Base-by-base conservation (phyloP, 2,113 vertebrate genomes). In the Scatophagus argus region DNA sequence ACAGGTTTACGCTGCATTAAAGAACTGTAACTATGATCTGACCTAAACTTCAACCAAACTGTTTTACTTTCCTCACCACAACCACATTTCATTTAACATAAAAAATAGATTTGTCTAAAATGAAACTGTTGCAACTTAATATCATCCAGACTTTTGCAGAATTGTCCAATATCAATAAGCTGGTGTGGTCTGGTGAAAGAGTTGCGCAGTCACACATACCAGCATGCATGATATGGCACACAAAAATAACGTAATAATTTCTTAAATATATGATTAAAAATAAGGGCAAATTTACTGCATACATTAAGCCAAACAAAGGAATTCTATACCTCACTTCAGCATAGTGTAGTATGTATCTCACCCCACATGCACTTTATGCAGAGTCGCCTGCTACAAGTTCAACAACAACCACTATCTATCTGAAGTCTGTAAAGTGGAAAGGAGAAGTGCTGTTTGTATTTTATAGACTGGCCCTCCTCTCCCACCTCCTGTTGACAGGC, bases 401-500 rank as follows among this genome's bases (percentile, higher is more conserved):
- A 84, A 52, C 76, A 76, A 46, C 54, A 75, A 46, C 52, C 23
- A 41, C 23, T 8, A 21, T 56, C 46, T 49, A 25, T 72, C 69
- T 41, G 66, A 71, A 69, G 36, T 58, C 16, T 73, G 25, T 44
- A 52, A 74, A 64, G 41, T 13, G 12, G 47, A 25, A 23, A 4
- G 19, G 74, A 73, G 66, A 60, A 63, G 49, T 67, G 17, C 34
- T 2, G 34, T 75, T 82, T 80, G 75, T 73, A 74, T 82, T 90
- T 86, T 76, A 77, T 60, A 27, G 68, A 70, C 47, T 34, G 44
- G 43, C 75, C 72, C 59, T 77, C 65, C 38, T 76, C 81, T 81
- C 71, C 67, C 56, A n/a, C 78, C 77, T 82, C 80, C 79, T 81
- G 82, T 84, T 87, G 93, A 91, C 86, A 85, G 79, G 81, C 89